These are phyloP conservation scores for Elgaria multicarinata DNA, from an alignment of 2,113 vertebrate species.

Conservation along the genomic window DNA sequence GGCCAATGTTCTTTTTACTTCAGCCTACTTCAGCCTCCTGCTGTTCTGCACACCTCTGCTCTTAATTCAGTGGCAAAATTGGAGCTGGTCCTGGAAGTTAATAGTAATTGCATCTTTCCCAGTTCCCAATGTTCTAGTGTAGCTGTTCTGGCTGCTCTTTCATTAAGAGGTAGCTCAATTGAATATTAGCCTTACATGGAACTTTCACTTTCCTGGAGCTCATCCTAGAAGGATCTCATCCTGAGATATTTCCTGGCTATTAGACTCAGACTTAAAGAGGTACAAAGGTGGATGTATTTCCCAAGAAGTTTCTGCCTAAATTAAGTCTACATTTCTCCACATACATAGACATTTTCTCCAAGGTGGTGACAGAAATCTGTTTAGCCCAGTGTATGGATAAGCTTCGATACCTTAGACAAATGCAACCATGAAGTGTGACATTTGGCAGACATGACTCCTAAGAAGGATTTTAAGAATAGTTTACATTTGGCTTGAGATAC, in stretches of 20 bases:
- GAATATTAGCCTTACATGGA: not conserved
- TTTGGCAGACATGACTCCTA: slow-evolving; percentile 21
- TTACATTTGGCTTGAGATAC: slow-evolving; percentile 13
- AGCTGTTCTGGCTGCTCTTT: not conserved
- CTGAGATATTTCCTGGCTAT: not conserved
- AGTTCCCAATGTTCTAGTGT: too few species aligned
- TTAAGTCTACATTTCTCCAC: not conserved
- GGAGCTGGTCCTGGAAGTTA: too few species aligned
- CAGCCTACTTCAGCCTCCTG: not conserved
- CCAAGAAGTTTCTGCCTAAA: not conserved
- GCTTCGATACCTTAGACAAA: not conserved
- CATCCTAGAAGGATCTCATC: not conserved
- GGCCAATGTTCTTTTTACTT: too few species aligned
- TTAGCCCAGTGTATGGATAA: not conserved
- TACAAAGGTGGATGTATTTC: not conserved
- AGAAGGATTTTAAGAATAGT: slow-evolving; percentile 24
- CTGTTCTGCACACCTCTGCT: not conserved
- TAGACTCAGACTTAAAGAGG: not conserved
- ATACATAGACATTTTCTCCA: not conserved
- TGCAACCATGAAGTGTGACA: slow-evolving; percentile 32
- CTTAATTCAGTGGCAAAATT: too few species aligned
- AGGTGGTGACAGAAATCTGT: not conserved
- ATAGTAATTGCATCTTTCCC: too few species aligned
- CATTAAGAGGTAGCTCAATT: not conserved
- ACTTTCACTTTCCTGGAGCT: not conserved